These are phyloP conservation scores for Syrmaticus mikado DNA, from an alignment of 2,113 vertebrate species.

Conservation along the genomic window DNA sequence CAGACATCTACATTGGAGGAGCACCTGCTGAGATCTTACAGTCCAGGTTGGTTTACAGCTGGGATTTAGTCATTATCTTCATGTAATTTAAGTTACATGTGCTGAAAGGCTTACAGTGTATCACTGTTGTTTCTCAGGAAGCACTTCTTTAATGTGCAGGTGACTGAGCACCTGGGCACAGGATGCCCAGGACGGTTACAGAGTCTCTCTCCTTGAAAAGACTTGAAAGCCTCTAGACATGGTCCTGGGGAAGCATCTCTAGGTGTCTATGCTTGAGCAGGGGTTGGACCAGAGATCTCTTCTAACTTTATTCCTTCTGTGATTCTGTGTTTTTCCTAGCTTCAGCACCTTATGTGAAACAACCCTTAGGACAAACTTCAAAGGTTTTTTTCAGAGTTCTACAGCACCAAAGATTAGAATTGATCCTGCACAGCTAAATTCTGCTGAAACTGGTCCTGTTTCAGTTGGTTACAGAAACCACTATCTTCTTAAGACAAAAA, in stretches of 20 bases:
- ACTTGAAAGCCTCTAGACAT: neutral
- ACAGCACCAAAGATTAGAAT: neutral
- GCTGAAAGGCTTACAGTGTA: neutral
- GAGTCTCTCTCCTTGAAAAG: neutral
- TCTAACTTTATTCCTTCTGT: neutral
- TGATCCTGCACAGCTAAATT: neutral
- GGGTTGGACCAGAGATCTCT: neutral
- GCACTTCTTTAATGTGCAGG: neutral
- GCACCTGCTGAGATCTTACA: slow-evolving; percentile 86
- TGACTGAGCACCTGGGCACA: neutral
- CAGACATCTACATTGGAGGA: slow-evolving; percentile 95
- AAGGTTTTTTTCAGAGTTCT: neutral
- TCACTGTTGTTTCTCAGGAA: neutral
- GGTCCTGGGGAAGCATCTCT: neutral
- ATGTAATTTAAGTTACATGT: neutral
- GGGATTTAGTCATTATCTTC: neutral
- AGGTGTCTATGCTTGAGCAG: neutral
- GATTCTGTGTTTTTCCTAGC: neutral
- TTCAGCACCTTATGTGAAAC: neutral
- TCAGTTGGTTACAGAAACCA: neutral
- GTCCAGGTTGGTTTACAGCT: slow-evolving; percentile 80
- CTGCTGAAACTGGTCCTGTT: neutral
- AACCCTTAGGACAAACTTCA: neutral
- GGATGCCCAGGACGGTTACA: neutral
- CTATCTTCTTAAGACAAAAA: neutral